Evolutionary conservation across 2,797 vertebrate genomes (phyloP).

Genomic region (Craterocephalus amniculus): DNA sequence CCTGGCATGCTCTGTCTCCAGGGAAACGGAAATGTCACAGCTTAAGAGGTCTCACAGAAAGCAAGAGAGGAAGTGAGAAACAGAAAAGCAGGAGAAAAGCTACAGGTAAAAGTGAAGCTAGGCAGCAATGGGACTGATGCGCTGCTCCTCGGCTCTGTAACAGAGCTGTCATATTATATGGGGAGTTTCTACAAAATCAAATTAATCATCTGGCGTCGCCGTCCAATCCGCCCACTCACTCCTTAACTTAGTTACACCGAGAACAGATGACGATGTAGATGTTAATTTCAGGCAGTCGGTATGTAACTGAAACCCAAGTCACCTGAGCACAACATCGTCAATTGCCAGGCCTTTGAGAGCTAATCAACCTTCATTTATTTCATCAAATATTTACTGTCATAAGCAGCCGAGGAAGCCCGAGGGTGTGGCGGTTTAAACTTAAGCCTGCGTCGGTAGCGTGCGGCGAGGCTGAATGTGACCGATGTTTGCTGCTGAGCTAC

Average conservation of each 20-base stretch:
- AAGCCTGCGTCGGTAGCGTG: conserved; percentile 51
- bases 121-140: conserved; percentile 56
- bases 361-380: conserved; percentile 76
- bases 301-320: conserved; percentile 53
- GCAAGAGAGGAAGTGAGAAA: conserved; percentile 63
- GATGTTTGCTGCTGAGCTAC: conserved; percentile 68
- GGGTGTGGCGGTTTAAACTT: conserved; percentile 58
- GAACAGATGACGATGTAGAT: conserved; percentile 61
- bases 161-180: conserved; percentile 68
- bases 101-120: conserved; percentile 68
- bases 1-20: conserved; percentile 88
- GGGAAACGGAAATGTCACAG: conserved; percentile 89
- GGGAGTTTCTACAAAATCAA: conserved; percentile 67
- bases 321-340: conserved; percentile 43
- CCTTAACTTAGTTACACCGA: conserved; percentile 67
- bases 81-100: conserved; percentile 46
- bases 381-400: conserved; percentile 80
- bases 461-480: conserved; percentile 73
- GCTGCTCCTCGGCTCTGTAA: conserved; percentile 61
- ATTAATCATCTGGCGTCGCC: conserved; percentile 69
- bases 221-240: conserved; percentile 56
- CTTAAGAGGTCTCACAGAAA: conserved; percentile 83
- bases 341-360: conserved; percentile 59
- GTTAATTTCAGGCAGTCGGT: conserved; percentile 62
- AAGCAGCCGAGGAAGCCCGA: conserved; percentile 56